phyloP scores from a whole-genome alignment of 2,113 vertebrate genomes.

The Lamprologus speciosus region DNA sequence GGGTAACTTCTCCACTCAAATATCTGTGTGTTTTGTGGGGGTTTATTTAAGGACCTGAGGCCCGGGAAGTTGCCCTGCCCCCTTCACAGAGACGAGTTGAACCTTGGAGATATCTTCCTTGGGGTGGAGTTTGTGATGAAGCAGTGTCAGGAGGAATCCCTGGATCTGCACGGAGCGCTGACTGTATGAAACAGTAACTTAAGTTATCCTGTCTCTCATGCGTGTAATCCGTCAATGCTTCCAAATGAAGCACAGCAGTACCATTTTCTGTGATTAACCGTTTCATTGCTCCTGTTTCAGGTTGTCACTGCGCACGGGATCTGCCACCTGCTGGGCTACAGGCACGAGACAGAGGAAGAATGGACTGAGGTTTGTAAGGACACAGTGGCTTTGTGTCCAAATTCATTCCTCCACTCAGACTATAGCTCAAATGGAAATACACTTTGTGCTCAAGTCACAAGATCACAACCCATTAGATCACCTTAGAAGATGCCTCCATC shows the following conservation, averaged over 20 bases:
- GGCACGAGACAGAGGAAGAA: slow-evolving; percentile 73
- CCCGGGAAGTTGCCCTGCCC: slow-evolving; percentile 77
- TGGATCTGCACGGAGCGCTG: slow-evolving; percentile 72
- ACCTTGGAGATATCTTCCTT: slow-evolving; percentile 86
- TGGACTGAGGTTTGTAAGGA: slow-evolving; percentile 77
- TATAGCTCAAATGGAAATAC: neutral
- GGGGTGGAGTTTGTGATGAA: slow-evolving; percentile 84
- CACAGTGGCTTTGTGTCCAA: neutral
- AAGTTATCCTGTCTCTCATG: neutral
- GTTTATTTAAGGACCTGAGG: slow-evolving; percentile 67
- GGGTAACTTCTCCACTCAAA: neutral
- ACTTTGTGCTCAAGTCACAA: neutral
- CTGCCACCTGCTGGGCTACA: slow-evolving; percentile 88
- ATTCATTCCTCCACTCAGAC: neutral
- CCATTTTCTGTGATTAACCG: neutral
- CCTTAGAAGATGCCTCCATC: neutral
- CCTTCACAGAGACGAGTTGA: slow-evolving; percentile 72
- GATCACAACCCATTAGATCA: neutral
- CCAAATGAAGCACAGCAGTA: neutral
- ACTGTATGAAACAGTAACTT: slow-evolving; percentile 57
- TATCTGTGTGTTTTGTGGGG: neutral
- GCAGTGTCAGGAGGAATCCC: slow-evolving; percentile 68
- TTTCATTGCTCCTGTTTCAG: slow-evolving; percentile 44
- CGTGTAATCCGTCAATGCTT: neutral
- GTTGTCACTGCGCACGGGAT: slow-evolving; percentile 83